These are phyloP conservation scores for Sturnira hondurensis DNA, from an alignment of 2,113 vertebrate species.

Conservation along the genomic window DNA sequence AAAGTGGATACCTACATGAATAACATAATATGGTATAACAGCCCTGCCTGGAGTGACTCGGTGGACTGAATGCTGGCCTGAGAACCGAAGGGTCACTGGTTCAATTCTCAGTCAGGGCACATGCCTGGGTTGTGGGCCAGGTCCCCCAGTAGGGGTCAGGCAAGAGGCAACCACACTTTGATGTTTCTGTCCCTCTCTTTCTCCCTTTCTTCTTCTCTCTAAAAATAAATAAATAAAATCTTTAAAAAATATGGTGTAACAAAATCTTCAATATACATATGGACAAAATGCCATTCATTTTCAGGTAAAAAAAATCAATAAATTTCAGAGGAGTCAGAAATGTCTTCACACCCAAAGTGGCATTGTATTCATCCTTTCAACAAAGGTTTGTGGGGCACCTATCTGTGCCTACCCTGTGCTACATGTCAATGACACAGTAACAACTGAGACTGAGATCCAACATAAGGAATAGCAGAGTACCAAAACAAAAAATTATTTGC, in stretches of 20 bases:
- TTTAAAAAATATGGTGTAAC: not conserved
- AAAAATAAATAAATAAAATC: too few relatives aligned
- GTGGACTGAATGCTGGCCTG: too few relatives aligned
- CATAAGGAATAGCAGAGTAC: not conserved
- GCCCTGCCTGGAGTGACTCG: too few relatives aligned
- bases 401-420: not conserved
- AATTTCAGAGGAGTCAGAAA: not conserved
- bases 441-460: not conserved
- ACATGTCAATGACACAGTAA: not conserved
- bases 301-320: not conserved
- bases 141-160: too few relatives aligned
- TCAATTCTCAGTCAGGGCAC: too few relatives aligned
- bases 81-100: too few relatives aligned
- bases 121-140: too few relatives aligned
- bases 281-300: not conserved
- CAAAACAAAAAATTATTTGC: not conserved
- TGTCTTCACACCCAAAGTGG: not conserved
- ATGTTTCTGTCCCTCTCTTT: too few relatives aligned
- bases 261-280: not conserved
- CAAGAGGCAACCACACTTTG: too few relatives aligned
- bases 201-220: too few relatives aligned
- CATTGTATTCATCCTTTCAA: not conserved
- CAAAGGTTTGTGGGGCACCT: not conserved
- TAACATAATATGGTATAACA: not conserved
- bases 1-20: not conserved